phyloP scores from a whole-genome alignment of 2,797 vertebrate genomes.

The Ceyx erithaca region DNA sequence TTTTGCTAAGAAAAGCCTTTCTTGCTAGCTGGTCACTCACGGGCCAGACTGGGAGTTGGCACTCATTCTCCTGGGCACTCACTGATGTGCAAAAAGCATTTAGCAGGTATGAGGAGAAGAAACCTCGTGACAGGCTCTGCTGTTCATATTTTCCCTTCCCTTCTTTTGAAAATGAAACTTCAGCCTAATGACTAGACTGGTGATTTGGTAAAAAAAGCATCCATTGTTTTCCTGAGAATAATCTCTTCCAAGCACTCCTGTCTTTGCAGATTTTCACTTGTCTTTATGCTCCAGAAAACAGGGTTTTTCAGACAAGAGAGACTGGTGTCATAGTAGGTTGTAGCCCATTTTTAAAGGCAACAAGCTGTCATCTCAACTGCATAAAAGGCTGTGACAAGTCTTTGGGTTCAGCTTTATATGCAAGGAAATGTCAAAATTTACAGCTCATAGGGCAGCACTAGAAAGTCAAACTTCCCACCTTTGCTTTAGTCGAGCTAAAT shows the following conservation, averaged over 20 bases:
- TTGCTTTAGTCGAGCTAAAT: neutral
- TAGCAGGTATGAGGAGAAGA: conserved; percentile 2
- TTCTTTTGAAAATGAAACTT: neutral
- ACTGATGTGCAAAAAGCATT: neutral
- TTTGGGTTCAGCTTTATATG: neutral
- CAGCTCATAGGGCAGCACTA: neutral
- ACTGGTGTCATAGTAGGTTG: neutral
- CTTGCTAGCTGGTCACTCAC: neutral
- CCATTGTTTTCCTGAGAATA: neutral
- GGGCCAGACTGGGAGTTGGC: neutral
- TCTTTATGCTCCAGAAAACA: neutral
- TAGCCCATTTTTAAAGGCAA: conserved; percentile 1
- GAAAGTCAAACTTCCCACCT: neutral
- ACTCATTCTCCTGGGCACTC: neutral
- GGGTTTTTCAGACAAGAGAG: neutral
- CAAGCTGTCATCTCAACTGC: neutral
- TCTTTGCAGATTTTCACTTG: neutral
- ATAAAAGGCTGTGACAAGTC: neutral
- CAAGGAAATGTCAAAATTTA: neutral
- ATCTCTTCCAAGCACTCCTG: neutral
- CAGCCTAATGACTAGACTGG: neutral
- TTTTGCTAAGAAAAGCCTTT: neutral
- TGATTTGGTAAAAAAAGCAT: neutral
- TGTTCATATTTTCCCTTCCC: neutral
- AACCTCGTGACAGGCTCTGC: neutral